Conservation (phyloP, 2,888 invertebrate species). For the Dolichomitus sp. region DNA sequence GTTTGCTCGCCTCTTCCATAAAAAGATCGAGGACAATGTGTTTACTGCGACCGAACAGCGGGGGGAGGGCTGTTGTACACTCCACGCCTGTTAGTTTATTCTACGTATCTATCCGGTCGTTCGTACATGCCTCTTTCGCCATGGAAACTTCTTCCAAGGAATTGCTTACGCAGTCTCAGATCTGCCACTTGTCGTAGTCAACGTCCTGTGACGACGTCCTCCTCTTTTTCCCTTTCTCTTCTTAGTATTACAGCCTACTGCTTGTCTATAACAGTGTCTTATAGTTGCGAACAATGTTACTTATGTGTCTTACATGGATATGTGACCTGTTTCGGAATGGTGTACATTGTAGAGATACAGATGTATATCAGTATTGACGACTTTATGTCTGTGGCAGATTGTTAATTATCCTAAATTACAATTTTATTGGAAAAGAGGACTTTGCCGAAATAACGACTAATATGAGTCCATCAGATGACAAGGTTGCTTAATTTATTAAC, state of each 20-base stretch:
- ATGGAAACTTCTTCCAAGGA: conserved; percentile 37
- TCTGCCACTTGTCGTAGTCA: conserved; percentile 50
- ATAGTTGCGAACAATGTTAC: background rate
- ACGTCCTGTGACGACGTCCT: conserved; percentile 54
- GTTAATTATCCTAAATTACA: too few relatives aligned
- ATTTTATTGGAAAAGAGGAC: too few relatives aligned
- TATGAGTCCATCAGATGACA: too few relatives aligned
- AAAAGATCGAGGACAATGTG: conserved; percentile 76
- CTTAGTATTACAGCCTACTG: background rate
- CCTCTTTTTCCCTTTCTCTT: conserved; percentile 1
- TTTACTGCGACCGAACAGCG: conserved; percentile 34
- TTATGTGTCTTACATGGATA: background rate
- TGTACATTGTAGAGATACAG: background rate
- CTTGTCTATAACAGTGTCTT: conserved; percentile 10
- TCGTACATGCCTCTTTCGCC: conserved; percentile 40
- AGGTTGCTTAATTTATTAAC: too few relatives aligned
- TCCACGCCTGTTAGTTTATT: conserved; percentile 25
- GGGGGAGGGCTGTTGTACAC: background rate
- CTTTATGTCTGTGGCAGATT: too few relatives aligned
- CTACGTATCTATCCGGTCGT: conserved; percentile 52
- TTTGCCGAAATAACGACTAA: too few relatives aligned
- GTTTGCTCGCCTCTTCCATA: conserved; percentile 66
- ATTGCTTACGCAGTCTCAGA: conserved; percentile 24
- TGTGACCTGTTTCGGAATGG: background rate
- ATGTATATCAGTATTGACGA: too few relatives aligned